Conservation (phyloP, 2,888 invertebrate species). For the Drosophila greeni region DNA sequence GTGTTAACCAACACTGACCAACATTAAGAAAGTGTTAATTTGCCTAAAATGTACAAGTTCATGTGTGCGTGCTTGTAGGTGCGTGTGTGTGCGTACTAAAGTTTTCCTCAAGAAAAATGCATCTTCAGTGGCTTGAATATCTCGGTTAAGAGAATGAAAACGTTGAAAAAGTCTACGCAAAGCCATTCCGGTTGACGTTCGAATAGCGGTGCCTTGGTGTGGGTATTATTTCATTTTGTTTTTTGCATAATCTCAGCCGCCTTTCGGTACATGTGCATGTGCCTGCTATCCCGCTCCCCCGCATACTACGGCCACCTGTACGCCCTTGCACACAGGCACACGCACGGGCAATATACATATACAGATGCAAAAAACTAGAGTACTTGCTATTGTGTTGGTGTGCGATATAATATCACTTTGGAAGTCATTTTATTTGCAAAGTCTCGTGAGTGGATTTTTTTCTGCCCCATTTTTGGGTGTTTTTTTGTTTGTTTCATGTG, state of each 20-base stretch:
- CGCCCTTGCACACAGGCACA: conserved; percentile 58
- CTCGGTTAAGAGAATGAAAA: conserved; percentile 1
- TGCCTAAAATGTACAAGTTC: conserved; percentile 44
- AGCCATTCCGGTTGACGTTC: conserved; percentile 1
- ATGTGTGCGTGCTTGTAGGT: conserved; percentile 23
- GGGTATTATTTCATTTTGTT: conserved; percentile 11
- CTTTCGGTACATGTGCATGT: conserved; percentile 59
- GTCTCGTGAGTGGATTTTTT: conserved; percentile 41
- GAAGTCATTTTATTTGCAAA: conserved; percentile 37
- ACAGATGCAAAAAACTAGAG: conserved; percentile 35
- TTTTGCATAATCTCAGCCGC: conserved; percentile 64
- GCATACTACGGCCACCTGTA: conserved; percentile 68
- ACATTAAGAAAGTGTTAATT: conserved; percentile 55
- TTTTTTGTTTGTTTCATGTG: conserved; percentile 11
- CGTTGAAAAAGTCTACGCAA: conserved; percentile 4
- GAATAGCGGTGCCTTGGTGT: conserved; percentile 24
- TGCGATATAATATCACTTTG: conserved; percentile 36
- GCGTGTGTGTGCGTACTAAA: conserved; percentile 20
- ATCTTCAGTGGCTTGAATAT: conserved; percentile 9
- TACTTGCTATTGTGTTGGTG: conserved; percentile 43
- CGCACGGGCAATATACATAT: conserved; percentile 3
- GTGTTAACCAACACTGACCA: conserved; percentile 41
- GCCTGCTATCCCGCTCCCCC: conserved; percentile 55
- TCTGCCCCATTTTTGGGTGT: conserved; percentile 48
- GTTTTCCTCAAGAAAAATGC: conserved; percentile 40